Percentiles rank a stretch among this genome's conserved stretches.
These are phyloP conservation scores for Stramonita haemastoma DNA, from an alignment of 2,888 invertebrate species.

Conservation along the genomic window DNA sequence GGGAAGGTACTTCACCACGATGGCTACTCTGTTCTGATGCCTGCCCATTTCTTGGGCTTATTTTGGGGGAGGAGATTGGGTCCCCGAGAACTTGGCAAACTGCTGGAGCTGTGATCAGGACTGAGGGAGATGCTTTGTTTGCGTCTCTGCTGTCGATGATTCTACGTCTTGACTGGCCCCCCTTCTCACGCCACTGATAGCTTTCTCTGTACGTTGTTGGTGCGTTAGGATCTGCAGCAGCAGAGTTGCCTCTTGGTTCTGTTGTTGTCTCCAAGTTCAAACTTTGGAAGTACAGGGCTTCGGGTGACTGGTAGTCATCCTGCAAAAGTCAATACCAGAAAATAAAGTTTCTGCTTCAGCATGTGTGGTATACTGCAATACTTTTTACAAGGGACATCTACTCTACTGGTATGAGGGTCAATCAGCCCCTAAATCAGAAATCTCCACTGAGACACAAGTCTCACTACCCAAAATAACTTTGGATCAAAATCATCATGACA, in stretches of 20 bases:
- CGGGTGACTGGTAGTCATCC: constrained; percentile 29
- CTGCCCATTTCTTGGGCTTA: background rate
- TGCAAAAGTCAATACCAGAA: background rate
- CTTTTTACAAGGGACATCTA: background rate
- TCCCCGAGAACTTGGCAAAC: background rate
- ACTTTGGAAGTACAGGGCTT: constrained; percentile 22
- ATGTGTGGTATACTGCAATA: background rate
- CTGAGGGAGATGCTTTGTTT: background rate
- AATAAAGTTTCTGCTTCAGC: background rate
- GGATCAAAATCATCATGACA: background rate
- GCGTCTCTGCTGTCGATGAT: background rate
- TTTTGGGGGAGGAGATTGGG: background rate
- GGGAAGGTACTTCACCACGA: background rate
- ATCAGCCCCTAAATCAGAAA: background rate
- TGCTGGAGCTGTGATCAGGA: background rate
- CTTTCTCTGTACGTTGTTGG: constrained; percentile 28
- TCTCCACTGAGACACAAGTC: background rate
- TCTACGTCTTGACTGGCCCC: background rate
- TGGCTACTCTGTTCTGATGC: background rate
- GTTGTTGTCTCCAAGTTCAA: constrained; percentile 33
- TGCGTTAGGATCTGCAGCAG: background rate
- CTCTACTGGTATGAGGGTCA: background rate
- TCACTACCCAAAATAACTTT: background rate
- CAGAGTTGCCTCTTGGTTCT: background rate
- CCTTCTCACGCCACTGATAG: constrained; percentile 5